Conservation (phyloP, 1,140 invertebrate species). For the Procambarus virginalis region DNA sequence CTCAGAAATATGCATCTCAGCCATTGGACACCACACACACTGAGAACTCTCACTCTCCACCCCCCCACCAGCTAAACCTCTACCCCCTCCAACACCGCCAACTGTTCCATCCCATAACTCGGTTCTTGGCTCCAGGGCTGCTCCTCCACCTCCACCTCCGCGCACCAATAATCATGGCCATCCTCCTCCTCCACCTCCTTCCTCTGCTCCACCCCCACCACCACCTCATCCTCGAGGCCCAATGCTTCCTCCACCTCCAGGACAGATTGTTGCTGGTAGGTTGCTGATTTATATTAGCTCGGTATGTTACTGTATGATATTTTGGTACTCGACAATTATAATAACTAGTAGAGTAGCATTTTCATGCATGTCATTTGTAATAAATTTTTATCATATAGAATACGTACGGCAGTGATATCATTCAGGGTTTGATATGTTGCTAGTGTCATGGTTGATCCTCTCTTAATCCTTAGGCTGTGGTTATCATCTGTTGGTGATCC, state of each 20-base stretch:
- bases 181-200: slow-evolving; percentile 73
- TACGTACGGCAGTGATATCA: not conserved
- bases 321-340: not conserved
- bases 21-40: slow-evolving; percentile 49
- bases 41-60: slow-evolving; percentile 40
- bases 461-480: too few relatives aligned
- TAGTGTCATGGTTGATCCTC: too few relatives aligned
- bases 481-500: too few relatives aligned
- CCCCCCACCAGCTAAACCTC: slow-evolving; percentile 48
- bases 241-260: slow-evolving; percentile 71
- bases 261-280: slow-evolving; percentile 52
- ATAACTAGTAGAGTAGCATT: not conserved
- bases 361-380: not conserved
- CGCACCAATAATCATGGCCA: slow-evolving; percentile 71
- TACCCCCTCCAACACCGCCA: slow-evolving; percentile 61
- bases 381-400: too few relatives aligned
- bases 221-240: slow-evolving; percentile 66
- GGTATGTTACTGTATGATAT: not conserved
- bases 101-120: slow-evolving; percentile 63
- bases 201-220: slow-evolving; percentile 51
- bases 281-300: not conserved
- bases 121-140: slow-evolving; percentile 4
- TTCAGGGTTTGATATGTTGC: too few relatives aligned
- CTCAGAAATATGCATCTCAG: slow-evolving; percentile 61
- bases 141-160: slow-evolving; percentile 70